These are phyloP conservation scores for Eutrigla gurnardus DNA, from an alignment of 2,797 vertebrate genomes.

Conservation along the genomic window DNA sequence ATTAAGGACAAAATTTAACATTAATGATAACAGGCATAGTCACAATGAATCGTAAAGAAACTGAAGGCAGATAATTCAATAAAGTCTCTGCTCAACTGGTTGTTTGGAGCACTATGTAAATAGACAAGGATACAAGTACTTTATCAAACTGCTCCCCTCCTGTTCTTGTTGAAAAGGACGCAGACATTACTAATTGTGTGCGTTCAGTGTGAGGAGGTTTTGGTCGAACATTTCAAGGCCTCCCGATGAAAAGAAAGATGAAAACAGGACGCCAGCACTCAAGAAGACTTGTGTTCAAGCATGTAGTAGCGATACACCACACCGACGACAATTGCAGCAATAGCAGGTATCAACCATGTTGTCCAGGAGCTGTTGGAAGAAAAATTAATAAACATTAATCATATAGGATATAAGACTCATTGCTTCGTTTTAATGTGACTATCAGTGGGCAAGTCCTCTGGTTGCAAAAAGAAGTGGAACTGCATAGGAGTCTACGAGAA, in stretches of 20 bases:
- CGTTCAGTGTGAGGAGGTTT: conserved; percentile 61
- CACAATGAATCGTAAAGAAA: conserved; percentile 51
- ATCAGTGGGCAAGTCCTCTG: neutral
- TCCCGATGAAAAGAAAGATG: conserved; percentile 69
- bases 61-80: conserved; percentile 54
- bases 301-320: conserved; percentile 91
- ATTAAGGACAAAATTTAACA: conserved; percentile 48
- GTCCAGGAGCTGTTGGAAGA: conserved; percentile 85
- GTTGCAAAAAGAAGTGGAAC: too few species aligned
- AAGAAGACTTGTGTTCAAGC: conserved; percentile 87
- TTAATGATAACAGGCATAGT: conserved; percentile 49
- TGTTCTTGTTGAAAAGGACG: conserved; percentile 46
- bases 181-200: conserved; percentile 33
- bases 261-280: conserved; percentile 57
- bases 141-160: conserved; percentile 47
- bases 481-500: too few species aligned
- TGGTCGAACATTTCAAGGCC: conserved; percentile 80
- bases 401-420: neutral
- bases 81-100: conserved; percentile 44
- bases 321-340: conserved; percentile 86
- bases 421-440: neutral
- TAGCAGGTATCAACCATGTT: conserved; percentile 89
- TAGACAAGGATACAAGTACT: conserved; percentile 32
- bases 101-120: conserved; percentile 43
- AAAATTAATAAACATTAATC: neutral